Percentiles rank a stretch among this genome's conserved stretches.
Conservation (phyloP, 2,888 invertebrate species). For the Ceramica pisi region DNA sequence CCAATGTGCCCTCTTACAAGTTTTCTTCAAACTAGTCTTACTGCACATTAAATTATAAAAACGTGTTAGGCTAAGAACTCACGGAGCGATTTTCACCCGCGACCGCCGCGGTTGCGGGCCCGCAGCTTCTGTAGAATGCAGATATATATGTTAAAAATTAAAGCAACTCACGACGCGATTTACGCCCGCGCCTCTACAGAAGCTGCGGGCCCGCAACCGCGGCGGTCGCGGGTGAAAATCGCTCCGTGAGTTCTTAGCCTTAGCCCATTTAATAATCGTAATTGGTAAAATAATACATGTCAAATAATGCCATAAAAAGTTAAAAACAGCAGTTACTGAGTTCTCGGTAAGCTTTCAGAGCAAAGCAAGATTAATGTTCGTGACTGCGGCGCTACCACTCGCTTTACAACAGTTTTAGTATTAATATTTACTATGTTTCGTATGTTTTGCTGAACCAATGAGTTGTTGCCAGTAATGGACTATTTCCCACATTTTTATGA, state of each 20-base stretch:
- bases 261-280: slow-evolving; percentile 2
- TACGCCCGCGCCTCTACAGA: too few species aligned
- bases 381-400: slow-evolving; percentile 16
- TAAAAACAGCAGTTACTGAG: slow-evolving; percentile 11
- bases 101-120: too few species aligned
- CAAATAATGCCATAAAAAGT: slow-evolving; percentile 20
- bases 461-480: slow-evolving; percentile 12
- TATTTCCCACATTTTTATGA: neutral
- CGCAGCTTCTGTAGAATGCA: too few species aligned
- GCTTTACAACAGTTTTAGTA: slow-evolving; percentile 27
- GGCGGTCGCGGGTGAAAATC: too few species aligned
- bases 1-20: too few species aligned
- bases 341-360: slow-evolving; percentile 29
- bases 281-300: slow-evolving; percentile 28
- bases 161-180: too few species aligned
- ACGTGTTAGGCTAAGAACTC: too few species aligned
- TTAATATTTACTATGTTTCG: slow-evolving; percentile 43
- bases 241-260: too few species aligned
- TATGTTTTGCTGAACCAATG: slow-evolving; percentile 23
- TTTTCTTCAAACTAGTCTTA: slow-evolving; percentile 3
- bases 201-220: too few species aligned
- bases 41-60: neutral
- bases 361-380: slow-evolving; percentile 61
- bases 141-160: too few species aligned
- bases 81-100: too few species aligned